phyloP scores from a whole-genome alignment of 2,113 vertebrate species.

The Dermatemys mawii region DNA sequence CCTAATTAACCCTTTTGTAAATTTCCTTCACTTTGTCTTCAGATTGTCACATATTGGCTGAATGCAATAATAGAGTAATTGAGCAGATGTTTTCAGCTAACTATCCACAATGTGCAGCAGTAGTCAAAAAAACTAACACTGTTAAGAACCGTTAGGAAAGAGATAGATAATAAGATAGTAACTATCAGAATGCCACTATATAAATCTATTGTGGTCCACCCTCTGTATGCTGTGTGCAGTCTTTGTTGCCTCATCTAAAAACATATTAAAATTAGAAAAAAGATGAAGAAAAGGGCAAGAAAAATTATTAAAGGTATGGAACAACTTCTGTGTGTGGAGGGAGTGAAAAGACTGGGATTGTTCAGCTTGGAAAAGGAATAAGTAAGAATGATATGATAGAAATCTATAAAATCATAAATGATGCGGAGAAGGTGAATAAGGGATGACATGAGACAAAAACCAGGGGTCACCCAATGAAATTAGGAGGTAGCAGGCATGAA shows the following conservation, averaged over 20 bases:
- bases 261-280: too few relatives aligned
- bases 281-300: not conserved
- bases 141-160: not conserved
- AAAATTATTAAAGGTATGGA: not conserved
- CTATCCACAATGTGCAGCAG: not conserved
- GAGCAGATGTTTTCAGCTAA: not conserved
- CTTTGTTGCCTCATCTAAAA: too few relatives aligned
- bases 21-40: not conserved
- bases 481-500: not conserved
- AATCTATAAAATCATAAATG: not conserved
- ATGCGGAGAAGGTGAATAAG: not conserved
- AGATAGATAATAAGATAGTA: not conserved
- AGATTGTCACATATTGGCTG: not conserved
- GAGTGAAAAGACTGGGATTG: not conserved
- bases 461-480: not conserved
- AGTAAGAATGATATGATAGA: not conserved
- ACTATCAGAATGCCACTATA: too few relatives aligned
- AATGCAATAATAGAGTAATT: not conserved
- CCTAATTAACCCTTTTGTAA: not conserved
- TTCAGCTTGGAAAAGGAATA: not conserved
- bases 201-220: too few relatives aligned
- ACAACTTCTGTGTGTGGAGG: not conserved
- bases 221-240: too few relatives aligned
- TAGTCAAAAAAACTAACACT: not conserved
- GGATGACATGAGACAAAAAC: not conserved